A percentile compares a stretch with the other conserved stretches of the same genome.
Conservation (phyloP, 2,797 vertebrate species). For the Phrynocephalus vlangalii region DNA sequence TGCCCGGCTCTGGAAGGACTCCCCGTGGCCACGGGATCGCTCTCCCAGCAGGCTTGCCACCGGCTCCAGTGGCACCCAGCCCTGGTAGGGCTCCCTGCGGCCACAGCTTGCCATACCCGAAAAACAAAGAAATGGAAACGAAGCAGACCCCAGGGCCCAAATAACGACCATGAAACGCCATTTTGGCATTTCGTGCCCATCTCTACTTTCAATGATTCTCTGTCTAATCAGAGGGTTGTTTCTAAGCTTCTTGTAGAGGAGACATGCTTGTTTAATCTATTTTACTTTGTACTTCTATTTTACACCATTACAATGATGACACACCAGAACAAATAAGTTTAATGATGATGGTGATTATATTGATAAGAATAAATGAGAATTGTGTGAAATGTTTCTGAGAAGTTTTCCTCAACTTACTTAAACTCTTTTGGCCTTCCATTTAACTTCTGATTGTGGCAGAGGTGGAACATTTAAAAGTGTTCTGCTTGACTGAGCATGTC, state of each 20-base stretch:
- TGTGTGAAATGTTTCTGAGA: neutral
- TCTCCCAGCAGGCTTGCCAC: no score
- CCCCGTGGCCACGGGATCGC: no score
- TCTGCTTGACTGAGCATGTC: neutral
- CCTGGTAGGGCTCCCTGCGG: no score
- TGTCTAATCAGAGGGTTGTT: slow-evolving; percentile 14
- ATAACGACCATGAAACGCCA: no score
- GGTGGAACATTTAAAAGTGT: no score
- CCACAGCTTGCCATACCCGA: no score
- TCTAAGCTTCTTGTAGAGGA: neutral
- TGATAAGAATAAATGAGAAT: neutral
- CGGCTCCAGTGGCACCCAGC: no score
- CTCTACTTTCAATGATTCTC: neutral
- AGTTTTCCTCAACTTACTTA: neutral
- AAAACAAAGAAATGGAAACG: no score
- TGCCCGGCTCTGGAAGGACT: no score
- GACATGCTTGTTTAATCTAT: neutral
- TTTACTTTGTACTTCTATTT: neutral
- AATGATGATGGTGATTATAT: neutral
- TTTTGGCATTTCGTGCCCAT: no score
- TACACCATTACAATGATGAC: neutral
- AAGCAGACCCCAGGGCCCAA: no score
- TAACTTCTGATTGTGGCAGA: neutral
- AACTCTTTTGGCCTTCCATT: neutral
- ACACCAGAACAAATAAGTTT: neutral